These are phyloP conservation scores for Pterois miles DNA, from an alignment of 2,797 vertebrate genomes.

Conservation along the genomic window DNA sequence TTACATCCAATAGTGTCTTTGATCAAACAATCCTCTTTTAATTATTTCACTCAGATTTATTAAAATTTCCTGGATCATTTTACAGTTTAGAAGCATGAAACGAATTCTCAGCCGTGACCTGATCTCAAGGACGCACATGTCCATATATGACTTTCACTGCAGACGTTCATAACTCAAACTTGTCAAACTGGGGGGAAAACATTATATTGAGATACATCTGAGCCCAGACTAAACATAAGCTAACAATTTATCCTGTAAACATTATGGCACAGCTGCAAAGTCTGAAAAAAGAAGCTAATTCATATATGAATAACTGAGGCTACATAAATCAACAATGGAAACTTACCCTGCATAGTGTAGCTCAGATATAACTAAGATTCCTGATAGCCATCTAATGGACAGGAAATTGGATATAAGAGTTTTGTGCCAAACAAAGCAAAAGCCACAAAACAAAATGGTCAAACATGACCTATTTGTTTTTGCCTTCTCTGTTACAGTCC, in stretches of 20 bases:
- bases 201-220: constrained; percentile 55
- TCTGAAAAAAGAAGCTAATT: constrained; percentile 20
- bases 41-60: constrained; percentile 39
- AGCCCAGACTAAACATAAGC: constrained; percentile 71
- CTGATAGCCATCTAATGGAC: constrained; percentile 64
- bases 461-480: constrained; percentile 42
- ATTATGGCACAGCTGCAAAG: constrained; percentile 56
- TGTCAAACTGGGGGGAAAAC: constrained; percentile 29
- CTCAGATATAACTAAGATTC: constrained; percentile 42
- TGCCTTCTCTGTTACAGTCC: constrained; percentile 45
- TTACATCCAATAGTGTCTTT: constrained; percentile 23
- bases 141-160: constrained; percentile 45
- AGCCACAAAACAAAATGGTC: constrained; percentile 40
- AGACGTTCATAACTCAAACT: constrained; percentile 44
- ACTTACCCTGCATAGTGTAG: constrained; percentile 25
- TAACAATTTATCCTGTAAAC: constrained; percentile 63
- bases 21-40: constrained; percentile 45
- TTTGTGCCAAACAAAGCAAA: constrained; percentile 57
- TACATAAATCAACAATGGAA: constrained; percentile 57
- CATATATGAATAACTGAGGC: constrained; percentile 31
- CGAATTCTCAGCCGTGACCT: constrained; percentile 5
- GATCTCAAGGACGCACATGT: constrained; percentile 27
- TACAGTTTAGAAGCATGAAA: constrained; percentile 9
- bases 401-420: constrained; percentile 58
- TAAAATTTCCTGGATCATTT: constrained; percentile 5